Base-by-base conservation (phyloP, 2,888 invertebrate species). In the Aelia acuminata region DNA sequence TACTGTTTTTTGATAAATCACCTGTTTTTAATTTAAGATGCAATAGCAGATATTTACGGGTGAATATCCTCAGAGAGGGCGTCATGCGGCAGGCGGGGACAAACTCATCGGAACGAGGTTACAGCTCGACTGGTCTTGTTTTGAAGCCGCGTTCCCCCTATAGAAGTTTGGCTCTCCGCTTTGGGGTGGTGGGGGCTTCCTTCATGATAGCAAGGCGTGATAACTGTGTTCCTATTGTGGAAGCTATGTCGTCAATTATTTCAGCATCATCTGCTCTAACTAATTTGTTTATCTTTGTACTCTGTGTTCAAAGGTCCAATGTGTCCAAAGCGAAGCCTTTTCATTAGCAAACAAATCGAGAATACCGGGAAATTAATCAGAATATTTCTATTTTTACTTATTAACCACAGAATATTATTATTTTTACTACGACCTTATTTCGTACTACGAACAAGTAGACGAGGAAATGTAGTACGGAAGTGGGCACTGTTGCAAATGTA, bases 101-200 rank as follows among this genome's bases (percentile, higher is more conserved):
- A 22, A 49, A 47, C 84, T 26, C 84, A 84, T 84, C 49, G 84
- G 31, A 84, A 50, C 49, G 84, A 84, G 84, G 84, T 84, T 84
- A 84, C n/a, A 31, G 84, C 31, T 22, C 31, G 20, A 84, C 84
- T 84, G 84, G 84, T 84, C 84, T 84, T 84, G 50, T 84, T 84
- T 84, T 84, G 84, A 48, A 84, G 84, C 50, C 49, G 84, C 84
- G 20, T 84, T 49, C 49, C 20, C 13, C 20, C 49, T 49, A 31
- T 84, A 50, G 35, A 50, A 48, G 49, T 47, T 48, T 26, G 31
- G 49, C 31, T 48, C 84, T 20, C 84, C 31, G 63, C 35, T 10
- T 1, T 22, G 10, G 26, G 84, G 84, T 47, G 49, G 84, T n/a
- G 48, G 84, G 84, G 84, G 4, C 35, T 84, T n/a, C 18, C n/a